phyloP scores from a whole-genome alignment of 1,140 invertebrate species.

The Dreissena rostriformis region DNA sequence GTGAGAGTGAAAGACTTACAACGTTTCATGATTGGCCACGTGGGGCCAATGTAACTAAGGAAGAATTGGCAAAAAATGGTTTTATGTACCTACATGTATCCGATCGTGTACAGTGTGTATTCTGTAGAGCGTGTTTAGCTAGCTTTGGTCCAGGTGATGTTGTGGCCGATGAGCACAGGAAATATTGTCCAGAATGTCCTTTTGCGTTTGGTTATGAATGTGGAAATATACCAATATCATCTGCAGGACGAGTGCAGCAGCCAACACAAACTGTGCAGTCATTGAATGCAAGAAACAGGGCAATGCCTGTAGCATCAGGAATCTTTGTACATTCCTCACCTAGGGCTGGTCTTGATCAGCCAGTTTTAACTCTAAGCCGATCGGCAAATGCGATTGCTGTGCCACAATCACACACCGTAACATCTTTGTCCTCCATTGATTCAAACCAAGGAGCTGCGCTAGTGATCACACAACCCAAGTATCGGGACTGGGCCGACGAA shows the following conservation, averaged over 20 bases:
- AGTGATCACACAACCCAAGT: conserved; percentile 64
- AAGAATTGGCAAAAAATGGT: conserved; percentile 90
- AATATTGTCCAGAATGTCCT: conserved; percentile 87
- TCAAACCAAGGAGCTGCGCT: conserved; percentile 4
- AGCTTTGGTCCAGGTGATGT: conserved; percentile 89
- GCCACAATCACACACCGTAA: too few species aligned
- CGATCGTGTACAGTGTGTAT: conserved; percentile 92
- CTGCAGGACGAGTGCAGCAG: too few species aligned
- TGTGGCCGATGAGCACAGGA: conserved; percentile 89
- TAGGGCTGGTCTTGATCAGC: too few species aligned
- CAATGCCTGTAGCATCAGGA: too few species aligned
- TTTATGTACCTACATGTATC: conserved; percentile 86
- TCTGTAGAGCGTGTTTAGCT: conserved; percentile 88
- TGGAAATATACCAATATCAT: conserved; percentile 28
- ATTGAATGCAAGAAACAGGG: too few species aligned
- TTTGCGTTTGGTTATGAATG: conserved; percentile 84
- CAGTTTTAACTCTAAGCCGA: too few species aligned
- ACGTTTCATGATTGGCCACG: conserved; percentile 87
- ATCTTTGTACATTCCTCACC: too few species aligned
- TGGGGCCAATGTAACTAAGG: conserved; percentile 86
- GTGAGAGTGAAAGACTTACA: conserved; percentile 43
- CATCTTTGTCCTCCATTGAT: too few species aligned
- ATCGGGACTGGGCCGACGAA: conserved; percentile 82
- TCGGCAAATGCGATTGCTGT: too few species aligned
- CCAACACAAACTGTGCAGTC: too few species aligned